Evolutionary conservation across 2,888 invertebrate species (phyloP).

Genomic region (Drosophila cognata): DNA sequence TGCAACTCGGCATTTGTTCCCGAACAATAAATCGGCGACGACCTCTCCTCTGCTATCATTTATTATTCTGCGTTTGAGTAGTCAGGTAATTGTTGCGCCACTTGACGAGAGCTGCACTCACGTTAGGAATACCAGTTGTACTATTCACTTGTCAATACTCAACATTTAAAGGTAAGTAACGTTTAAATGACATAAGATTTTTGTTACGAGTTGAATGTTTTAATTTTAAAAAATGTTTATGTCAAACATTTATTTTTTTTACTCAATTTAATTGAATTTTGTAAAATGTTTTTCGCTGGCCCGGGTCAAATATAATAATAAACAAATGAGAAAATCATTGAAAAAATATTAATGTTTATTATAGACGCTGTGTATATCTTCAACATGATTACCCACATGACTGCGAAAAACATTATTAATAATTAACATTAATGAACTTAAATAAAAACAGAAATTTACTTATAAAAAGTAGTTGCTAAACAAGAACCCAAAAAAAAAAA

Average conservation of each 20-base stretch:
- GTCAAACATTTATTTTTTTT: background rate
- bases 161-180: slow-evolving; percentile 28
- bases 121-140: background rate
- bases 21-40: slow-evolving; percentile 3
- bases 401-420: background rate
- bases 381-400: background rate
- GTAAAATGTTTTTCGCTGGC: background rate
- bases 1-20: slow-evolving; percentile 7
- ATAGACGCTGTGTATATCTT: too few relatives aligned
- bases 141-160: slow-evolving; percentile 37
- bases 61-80: slow-evolving; percentile 15
- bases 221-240: background rate
- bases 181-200: background rate
- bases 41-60: slow-evolving; percentile 10
- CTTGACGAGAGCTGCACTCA: slow-evolving; percentile 15
- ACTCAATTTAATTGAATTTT: background rate
- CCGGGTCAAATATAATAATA: background rate
- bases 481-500: background rate
- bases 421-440: background rate
- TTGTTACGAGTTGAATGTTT: background rate
- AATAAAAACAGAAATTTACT: background rate
- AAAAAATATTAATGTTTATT: too few relatives aligned
- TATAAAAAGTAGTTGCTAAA: background rate
- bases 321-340: too few relatives aligned
- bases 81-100: slow-evolving; percentile 12